phyloP scores from a whole-genome alignment of 2,888 invertebrate species.

The Bimastos eiseni region DNA sequence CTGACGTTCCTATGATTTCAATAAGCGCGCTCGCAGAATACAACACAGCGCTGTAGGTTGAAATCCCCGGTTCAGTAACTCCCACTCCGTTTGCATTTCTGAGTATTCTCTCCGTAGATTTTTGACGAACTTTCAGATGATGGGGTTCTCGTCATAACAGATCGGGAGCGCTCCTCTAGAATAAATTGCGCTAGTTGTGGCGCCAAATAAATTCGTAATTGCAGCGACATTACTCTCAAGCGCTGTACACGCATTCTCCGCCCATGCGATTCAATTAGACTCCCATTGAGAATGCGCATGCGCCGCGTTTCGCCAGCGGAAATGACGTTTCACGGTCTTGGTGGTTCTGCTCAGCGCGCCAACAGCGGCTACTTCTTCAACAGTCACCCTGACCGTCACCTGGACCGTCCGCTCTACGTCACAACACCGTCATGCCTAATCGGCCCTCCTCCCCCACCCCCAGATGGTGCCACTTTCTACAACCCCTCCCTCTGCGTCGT shows the following conservation, averaged over 20 bases:
- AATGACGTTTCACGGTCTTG: slow-evolving; percentile 20
- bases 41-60: not conserved
- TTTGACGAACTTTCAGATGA: not conserved
- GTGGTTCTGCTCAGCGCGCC: not conserved
- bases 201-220: too few species aligned
- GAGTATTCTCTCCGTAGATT: not conserved
- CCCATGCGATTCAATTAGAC: not conserved
- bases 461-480: not conserved
- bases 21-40: not conserved
- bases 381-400: not conserved
- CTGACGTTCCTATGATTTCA: not conserved
- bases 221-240: too few species aligned
- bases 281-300: not conserved
- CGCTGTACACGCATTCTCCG: not conserved
- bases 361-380: not conserved
- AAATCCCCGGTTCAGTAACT: not conserved
- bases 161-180: too few species aligned
- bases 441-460: not conserved
- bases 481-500: slow-evolving; percentile 1
- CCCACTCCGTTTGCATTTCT: not conserved
- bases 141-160: too few species aligned
- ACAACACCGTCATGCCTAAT: not conserved
- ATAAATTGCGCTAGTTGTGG: too few species aligned
- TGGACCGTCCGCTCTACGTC: slow-evolving; percentile 20
- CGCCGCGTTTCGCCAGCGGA: not conserved